A percentile compares a stretch with the other conserved stretches of the same genome.
Evolutionary conservation across 2,113 vertebrate species (phyloP).

Genomic region (Brevimyrus niger): DNA sequence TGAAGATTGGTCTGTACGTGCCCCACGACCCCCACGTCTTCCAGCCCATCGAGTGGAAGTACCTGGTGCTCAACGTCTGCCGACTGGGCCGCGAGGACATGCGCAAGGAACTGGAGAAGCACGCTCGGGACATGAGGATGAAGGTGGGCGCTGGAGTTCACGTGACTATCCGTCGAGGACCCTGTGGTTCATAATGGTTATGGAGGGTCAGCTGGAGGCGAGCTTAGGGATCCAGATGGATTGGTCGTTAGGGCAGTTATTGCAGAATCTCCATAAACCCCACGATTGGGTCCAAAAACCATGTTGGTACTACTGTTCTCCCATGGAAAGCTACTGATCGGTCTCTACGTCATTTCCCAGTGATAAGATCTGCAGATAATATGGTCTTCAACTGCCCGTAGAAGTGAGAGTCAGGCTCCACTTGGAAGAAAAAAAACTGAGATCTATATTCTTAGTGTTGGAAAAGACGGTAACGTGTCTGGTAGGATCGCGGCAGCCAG

Average conservation of each 20-base stretch:
- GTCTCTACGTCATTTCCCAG: neutral
- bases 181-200: neutral
- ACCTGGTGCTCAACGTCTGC: constrained; percentile 79
- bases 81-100: constrained; percentile 77
- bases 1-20: constrained; percentile 89
- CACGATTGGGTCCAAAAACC: neutral
- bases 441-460: neutral
- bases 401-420: neutral
- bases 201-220: neutral
- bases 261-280: neutral
- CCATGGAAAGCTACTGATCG: neutral
- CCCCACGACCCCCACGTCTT: constrained; percentile 90
- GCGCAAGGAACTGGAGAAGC: constrained; percentile 90
- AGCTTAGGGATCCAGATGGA: neutral
- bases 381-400: neutral
- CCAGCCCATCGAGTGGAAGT: constrained; percentile 92
- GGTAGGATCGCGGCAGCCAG: neutral
- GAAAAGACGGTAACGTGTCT: neutral
- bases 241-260: neutral
- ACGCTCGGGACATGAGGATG: constrained; percentile 92
- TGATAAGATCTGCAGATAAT: neutral
- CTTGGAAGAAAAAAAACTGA: neutral
- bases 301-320: neutral
- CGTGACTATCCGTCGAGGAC: no score
- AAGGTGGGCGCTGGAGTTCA: constrained; percentile 59